phyloP scores from a whole-genome alignment of 1,140 invertebrate species.

The Dinoponera quadriceps region DNA sequence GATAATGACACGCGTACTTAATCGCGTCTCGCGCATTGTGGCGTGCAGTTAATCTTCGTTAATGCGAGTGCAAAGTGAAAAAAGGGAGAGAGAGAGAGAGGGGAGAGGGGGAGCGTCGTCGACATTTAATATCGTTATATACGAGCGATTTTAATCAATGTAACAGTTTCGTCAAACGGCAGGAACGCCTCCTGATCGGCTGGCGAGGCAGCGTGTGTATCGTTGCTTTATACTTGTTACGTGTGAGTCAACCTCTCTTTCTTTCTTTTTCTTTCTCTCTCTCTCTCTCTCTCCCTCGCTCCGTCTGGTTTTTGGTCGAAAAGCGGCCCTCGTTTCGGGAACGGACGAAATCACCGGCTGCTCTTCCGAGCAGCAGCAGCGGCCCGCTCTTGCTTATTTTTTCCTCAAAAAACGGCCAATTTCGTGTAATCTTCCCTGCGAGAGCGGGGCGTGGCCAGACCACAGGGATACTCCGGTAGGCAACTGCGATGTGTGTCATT shows the following conservation, averaged over 20 bases:
- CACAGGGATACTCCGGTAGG: constrained; percentile 65
- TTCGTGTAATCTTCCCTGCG: constrained; percentile 70
- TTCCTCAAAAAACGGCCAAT: constrained; percentile 68
- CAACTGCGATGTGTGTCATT: constrained; percentile 67
- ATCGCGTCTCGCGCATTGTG: constrained; percentile 11
- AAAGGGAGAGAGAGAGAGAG: too few species aligned
- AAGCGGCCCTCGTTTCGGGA: constrained; percentile 57
- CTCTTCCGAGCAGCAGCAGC: constrained; percentile 37
- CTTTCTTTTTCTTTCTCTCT: too few species aligned
- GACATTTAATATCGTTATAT: constrained; percentile 42
- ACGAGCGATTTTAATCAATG: constrained; percentile 55
- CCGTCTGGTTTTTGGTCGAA: constrained; percentile 32
- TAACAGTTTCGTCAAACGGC: constrained; percentile 58
- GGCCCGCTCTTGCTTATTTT: constrained; percentile 49
- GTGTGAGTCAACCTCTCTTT: constrained; percentile 42
- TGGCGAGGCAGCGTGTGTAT: constrained; percentile 26
- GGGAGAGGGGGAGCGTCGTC: background rate
- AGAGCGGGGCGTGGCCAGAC: constrained; percentile 66
- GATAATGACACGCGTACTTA: constrained; percentile 43
- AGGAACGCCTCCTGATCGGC: constrained; percentile 44
- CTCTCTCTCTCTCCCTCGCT: too few species aligned
- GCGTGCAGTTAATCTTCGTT: constrained; percentile 52
- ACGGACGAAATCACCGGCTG: constrained; percentile 67
- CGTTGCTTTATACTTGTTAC: constrained; percentile 12
- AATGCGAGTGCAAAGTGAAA: constrained; percentile 13